Base-by-base conservation (phyloP, 2,888 invertebrate species). In the Trichopoda pennipes region DNA sequence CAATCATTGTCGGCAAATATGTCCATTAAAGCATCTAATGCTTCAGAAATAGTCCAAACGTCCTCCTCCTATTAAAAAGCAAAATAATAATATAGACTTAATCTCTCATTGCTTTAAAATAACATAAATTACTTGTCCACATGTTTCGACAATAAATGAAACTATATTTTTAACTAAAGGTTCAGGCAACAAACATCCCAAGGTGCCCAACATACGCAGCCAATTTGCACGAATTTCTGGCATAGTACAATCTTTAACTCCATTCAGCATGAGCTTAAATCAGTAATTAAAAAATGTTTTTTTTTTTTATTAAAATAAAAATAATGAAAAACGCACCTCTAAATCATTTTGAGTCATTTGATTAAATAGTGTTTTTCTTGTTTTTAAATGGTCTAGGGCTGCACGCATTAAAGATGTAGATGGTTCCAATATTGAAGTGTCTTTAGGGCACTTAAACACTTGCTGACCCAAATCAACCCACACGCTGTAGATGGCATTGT, bases 1-100 rank as follows among this genome's bases (percentile, higher is more conserved):
- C 94, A 94, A 87, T 95, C 94, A 87, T 96, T 96, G 87, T 95
- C 95, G 0, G 94, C 93, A 90, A 95, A 96, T 85, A 96, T 93
- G 88, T 96, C 96, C 90, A 96, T 94, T 32, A 96, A 87, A 0
- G 94, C 93, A 87, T 96, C 96, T 49, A 96, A 88, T 4, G 94
- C 93, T 91, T 96, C 96, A 0, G 95, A 95, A 44, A 94, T 91
- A 7, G 95, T 93, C 94, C 95, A 95, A 9, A 94, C 93, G 82
- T 94, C 94, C 21, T 91, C 90, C 87, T 95, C 95, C 85, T 93
- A 92, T n/a, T 6, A 44, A 44, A 7, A 49, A 8, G 9, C 47
- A 49, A 49, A 47, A 17, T 28, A 28, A 4, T n/a, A n/a, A 28
- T 28, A 1, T 2, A 17, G 8, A 8, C 19, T 6, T 2, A 49